Evolutionary conservation across 2,888 invertebrate species (phyloP), one percentile per base, ranked within the genome.

Genomic region (Cheilosia variabilis): DNA sequence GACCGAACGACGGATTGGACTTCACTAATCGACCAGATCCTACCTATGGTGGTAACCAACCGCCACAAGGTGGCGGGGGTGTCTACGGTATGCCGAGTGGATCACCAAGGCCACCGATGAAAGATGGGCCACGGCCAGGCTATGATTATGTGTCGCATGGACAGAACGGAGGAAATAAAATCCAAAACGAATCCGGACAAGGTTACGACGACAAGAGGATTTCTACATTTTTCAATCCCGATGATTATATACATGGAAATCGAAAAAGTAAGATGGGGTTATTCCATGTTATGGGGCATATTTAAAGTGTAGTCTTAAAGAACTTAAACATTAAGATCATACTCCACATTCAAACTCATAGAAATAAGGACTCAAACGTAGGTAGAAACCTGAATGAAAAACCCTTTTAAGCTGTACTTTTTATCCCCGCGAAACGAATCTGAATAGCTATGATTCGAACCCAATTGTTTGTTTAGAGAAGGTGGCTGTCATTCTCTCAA

Each of bases 221-320:
- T 57, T 90, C 91, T 43, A 92, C 92, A 1, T 92, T 90, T 77
- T 92, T 92, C 66, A 92, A 92, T 90, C 92, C 92, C 1, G 91
- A 91, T 45, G 92, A 92, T 52, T 92, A 92, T 87, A 88, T 89
- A 78, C 88, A 89, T 65, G 88, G 88, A 13, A 90, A 89, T 72
- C 88, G 89, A 73, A 91, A 90, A 87, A 90, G 92, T 92, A 87
- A 90, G 91, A 17, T 2, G 5, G 5, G 45, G 45, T 13, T 37
- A 37, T 37, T 37, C 2, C 13, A 4, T 13, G 0, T 13, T 4
- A 37, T 37, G 2, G 4, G 13, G 4, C 45, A n/a, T 47, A 17
- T 17, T 47, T 17, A 7, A 17, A 45, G 5, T 6, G 2, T 45
- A 37, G 34, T 13, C 34, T 9, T 34, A 34, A 10, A 10, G 10